A percentile compares a stretch with the other conserved stretches of the same genome.
Conservation (phyloP, 2,113 vertebrate genomes). For the Hippocampus comes region DNA sequence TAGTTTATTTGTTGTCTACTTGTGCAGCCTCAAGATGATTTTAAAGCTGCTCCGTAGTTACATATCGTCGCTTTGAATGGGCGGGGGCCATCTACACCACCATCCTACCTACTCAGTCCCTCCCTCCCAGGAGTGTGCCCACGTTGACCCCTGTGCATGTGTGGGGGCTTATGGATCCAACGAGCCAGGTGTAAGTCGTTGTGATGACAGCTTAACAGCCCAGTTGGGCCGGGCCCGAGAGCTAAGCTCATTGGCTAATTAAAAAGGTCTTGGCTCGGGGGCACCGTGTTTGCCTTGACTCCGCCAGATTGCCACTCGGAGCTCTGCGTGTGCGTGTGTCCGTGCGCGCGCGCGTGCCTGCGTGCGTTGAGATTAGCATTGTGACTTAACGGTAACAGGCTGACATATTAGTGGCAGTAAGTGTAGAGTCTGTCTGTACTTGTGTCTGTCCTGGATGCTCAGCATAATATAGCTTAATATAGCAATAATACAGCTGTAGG, state of each 20-base stretch:
- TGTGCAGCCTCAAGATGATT: neutral
- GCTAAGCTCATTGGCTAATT: constrained; percentile 52
- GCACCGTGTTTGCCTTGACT: constrained; percentile 44
- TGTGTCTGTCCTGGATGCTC: neutral
- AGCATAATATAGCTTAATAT: neutral
- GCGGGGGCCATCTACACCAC: too few relatives aligned
- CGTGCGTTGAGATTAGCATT: neutral
- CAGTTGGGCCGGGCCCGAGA: constrained; percentile 28
- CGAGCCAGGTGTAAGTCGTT: constrained; percentile 40
- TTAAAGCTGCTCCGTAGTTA: neutral
- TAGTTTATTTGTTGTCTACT: neutral
- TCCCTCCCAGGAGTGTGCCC: constrained; percentile 4
- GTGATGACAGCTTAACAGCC: constrained; percentile 54
- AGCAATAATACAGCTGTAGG: neutral
- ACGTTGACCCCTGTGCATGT: constrained; percentile 6
- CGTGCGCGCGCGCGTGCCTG: neutral
- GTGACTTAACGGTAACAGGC: neutral
- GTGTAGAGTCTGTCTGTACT: neutral
- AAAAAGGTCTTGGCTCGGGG: constrained; percentile 44
- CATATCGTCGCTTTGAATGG: neutral
- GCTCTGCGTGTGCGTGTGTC: constrained; percentile 34
- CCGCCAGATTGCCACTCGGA: constrained; percentile 39
- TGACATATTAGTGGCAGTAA: neutral
- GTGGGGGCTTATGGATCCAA: constrained; percentile 24
- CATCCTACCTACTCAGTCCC: neutral